Conservation (phyloP, 2,113 vertebrate genomes). For the Ranitomeya variabilis region DNA sequence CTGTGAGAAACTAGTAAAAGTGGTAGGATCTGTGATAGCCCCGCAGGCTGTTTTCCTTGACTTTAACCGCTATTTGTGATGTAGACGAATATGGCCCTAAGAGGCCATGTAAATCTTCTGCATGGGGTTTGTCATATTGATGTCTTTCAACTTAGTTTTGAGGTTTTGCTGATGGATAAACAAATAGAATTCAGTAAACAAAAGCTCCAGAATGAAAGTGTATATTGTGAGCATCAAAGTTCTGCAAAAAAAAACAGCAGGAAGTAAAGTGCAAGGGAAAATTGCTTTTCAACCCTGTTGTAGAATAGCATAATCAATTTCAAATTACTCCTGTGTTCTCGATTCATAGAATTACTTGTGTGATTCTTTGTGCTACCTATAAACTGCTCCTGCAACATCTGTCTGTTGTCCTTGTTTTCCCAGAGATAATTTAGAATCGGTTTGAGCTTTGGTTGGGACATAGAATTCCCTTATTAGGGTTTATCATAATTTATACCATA, state of each 20-base stretch:
- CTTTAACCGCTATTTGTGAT: too few relatives aligned
- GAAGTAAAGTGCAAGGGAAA: slow-evolving; percentile 30
- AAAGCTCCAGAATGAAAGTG: slow-evolving; percentile 20
- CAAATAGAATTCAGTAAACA: slow-evolving; percentile 18
- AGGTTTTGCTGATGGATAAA: neutral
- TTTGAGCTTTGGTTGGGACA: neutral
- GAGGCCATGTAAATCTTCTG: neutral
- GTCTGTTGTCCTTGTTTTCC: neutral
- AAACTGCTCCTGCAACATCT: neutral
- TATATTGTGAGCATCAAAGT: slow-evolving; percentile 12
- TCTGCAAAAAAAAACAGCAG: slow-evolving; percentile 18
- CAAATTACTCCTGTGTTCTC: slow-evolving; percentile 19
- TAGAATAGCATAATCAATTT: slow-evolving; percentile 36
- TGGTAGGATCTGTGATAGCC: too few relatives aligned
- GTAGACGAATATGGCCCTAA: too few relatives aligned
- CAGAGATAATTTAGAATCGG: neutral
- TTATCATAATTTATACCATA: neutral
- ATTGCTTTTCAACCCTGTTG: slow-evolving; percentile 15
- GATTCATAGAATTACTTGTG: slow-evolving; percentile 35
- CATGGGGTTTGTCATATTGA: neutral
- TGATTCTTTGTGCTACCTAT: neutral
- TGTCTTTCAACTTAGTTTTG: neutral
- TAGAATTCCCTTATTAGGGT: neutral
- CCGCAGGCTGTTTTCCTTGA: too few relatives aligned
- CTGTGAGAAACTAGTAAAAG: too few relatives aligned